phyloP scores from a whole-genome alignment of 2,113 vertebrate species.

The Sterrhoptilus dennistouni region DNA sequence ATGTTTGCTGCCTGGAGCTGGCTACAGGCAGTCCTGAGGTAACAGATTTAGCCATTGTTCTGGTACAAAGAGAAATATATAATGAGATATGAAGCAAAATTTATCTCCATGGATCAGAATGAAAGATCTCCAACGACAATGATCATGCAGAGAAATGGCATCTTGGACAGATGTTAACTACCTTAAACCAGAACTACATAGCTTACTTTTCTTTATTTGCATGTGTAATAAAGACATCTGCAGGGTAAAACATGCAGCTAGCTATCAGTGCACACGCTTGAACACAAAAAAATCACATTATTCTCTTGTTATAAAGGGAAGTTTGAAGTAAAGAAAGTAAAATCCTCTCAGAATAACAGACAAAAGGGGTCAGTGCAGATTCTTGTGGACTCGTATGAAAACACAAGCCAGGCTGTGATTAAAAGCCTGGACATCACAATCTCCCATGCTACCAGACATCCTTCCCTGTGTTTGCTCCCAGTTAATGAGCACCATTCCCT shows the following conservation, averaged over 20 bases:
- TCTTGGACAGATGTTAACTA: not conserved
- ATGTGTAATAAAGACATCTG: not conserved
- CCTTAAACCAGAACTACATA: not conserved
- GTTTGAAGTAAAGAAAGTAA: not conserved
- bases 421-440: fast-evolving
- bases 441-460: not conserved
- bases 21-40: not conserved
- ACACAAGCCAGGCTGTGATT: not conserved
- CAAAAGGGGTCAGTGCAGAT: not conserved
- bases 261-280: not conserved
- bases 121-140: not conserved
- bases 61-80: not conserved
- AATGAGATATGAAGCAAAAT: not conserved
- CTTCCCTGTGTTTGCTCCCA: not conserved
- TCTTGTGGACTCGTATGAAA: not conserved
- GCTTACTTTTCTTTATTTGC: not conserved
- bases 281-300: not conserved
- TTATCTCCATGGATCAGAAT: not conserved
- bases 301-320: not conserved
- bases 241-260: not conserved
- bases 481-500: not conserved
- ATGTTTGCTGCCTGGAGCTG: not conserved
- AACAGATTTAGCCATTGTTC: not conserved
- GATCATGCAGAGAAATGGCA: not conserved
- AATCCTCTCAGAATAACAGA: not conserved